phyloP scores from a whole-genome alignment of 2,797 vertebrate species.

The Muscicapa striata region DNA sequence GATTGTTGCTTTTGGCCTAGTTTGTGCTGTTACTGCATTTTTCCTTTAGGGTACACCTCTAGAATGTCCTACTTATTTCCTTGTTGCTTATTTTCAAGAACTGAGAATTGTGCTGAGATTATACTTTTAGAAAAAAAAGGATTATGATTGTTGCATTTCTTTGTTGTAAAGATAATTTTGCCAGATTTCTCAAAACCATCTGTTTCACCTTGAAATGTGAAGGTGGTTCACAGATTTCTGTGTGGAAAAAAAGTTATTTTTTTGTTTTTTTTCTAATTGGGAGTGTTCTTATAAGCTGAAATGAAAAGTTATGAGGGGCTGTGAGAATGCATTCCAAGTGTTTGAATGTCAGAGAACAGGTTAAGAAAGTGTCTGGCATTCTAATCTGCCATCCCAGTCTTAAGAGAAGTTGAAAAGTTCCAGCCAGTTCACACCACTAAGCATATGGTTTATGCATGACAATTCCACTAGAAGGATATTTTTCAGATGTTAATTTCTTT shows the following conservation, averaged over 20 bases:
- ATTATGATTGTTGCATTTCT: not conserved
- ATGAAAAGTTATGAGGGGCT: not conserved
- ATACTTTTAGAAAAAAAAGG: not conserved
- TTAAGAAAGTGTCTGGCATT: not conserved
- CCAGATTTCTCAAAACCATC: not conserved
- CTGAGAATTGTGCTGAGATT: not conserved
- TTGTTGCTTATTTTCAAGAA: slow-evolving; percentile 15
- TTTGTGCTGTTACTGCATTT: slow-evolving; percentile 22
- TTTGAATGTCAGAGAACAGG: not conserved
- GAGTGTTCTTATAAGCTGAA: not conserved
- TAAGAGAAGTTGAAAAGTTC: not conserved
- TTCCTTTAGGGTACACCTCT: slow-evolving; percentile 12
- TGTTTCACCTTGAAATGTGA: slow-evolving; percentile 14
- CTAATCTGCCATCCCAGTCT: not conserved
- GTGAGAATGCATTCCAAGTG: not conserved
- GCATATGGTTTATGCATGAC: not conserved
- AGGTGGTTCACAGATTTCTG: not conserved
- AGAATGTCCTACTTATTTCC: slow-evolving; percentile 44
- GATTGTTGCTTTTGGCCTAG: slow-evolving; percentile 28
- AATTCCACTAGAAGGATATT: not conserved
- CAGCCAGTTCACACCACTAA: not conserved
- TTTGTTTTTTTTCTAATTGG: not conserved
- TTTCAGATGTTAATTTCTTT: not conserved
- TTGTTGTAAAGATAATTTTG: not conserved
- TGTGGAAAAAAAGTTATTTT: not conserved